Evolutionary conservation across 1,140 invertebrate genomes (phyloP), one percentile per base, ranked within the genome.

Genomic region (Drosophila subobscura): DNA sequence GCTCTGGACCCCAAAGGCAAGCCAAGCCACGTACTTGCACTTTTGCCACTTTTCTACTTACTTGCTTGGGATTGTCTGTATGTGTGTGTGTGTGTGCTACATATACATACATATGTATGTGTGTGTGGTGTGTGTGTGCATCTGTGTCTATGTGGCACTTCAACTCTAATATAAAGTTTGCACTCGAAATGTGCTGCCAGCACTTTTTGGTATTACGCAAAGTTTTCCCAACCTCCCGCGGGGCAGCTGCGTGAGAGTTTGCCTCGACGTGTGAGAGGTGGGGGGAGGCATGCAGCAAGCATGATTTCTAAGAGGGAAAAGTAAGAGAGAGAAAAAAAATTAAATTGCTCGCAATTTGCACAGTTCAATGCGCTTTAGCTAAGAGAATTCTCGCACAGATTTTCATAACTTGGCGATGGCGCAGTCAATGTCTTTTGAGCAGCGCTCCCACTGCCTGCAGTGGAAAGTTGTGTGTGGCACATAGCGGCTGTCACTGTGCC

Each of bases 311-410:
- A 37, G 33, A 37, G 33, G 33, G 33, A 37, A 37, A 37, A 12
- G 16, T 20, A 20, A 20, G 53, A 41, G 52, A 50, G 56, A 40
- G 40, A 56, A 77, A 78, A 55, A 78, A 83, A 88, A 88, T 89
- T 88, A 88, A 88, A 88, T 88, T 88, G 83, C 83, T 88, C 72
- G 72, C 83, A 88, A 88, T 88, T 88, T 89, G 84, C 84, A 88
- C 83, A 89, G 83, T 88, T 88, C 83, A 89, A 88, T 88, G 83
- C 83, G 83, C 83, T 88, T 86, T 83, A 70, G 83, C 75, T 83
- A 67, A 66, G 67, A 45, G 58, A 58, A 86, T 88, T 86, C 76
- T 67, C 78, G 79, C 83, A 86, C 75, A 88, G 83, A 88, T 88
- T 88, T 88, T 88, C 83, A 88, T 88, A 88, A 88, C 83, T 88